A percentile compares a stretch with the other conserved stretches of the same genome.
Conservation (phyloP, 2,888 invertebrate genomes). For the Gastrophysa polygoni region DNA sequence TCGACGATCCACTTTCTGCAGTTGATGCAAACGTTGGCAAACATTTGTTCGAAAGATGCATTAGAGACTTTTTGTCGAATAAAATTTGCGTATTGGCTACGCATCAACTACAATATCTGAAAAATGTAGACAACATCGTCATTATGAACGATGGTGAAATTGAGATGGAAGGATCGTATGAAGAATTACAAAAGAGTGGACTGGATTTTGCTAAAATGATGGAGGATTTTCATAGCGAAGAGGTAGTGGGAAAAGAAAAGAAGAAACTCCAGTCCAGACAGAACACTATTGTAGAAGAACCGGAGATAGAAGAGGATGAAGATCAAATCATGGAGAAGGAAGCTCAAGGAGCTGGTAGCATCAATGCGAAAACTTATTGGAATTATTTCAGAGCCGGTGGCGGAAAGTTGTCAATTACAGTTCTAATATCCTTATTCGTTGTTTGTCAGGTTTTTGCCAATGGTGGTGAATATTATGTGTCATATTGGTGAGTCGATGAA, state of each 20-base stretch:
- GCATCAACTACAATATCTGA: constrained; percentile 70
- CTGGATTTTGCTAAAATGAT: constrained; percentile 54
- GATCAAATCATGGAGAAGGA: constrained; percentile 51
- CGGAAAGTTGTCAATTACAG: constrained; percentile 56
- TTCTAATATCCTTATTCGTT: constrained; percentile 60
- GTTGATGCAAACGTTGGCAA: constrained; percentile 80
- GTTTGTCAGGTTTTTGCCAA: constrained; percentile 67
- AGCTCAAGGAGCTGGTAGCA: constrained; percentile 47
- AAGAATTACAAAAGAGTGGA: constrained; percentile 60
- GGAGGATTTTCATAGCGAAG: constrained; percentile 44
- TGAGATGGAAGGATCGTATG: constrained; percentile 59
- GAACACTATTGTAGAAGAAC: constrained; percentile 48
- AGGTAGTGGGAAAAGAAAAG: constrained; percentile 48
- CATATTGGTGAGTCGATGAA: constrained; percentile 65
- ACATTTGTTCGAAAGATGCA: constrained; percentile 75
- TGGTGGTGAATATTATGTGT: constrained; percentile 72
- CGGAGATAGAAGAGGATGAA: constrained; percentile 39
- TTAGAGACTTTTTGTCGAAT: constrained; percentile 64
- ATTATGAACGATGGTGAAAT: constrained; percentile 60
- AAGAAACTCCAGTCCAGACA: constrained; percentile 50
- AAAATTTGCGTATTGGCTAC: constrained; percentile 72
- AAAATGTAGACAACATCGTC: constrained; percentile 53
- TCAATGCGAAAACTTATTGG: constrained; percentile 53
- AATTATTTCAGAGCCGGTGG: constrained; percentile 64
- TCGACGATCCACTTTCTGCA: constrained; percentile 84